Percentiles rank a stretch among this genome's conserved stretches.
These are phyloP conservation scores for Dendronephthya gigantea DNA, from an alignment of 64 coral and sea anemone species.

Conservation along the genomic window DNA sequence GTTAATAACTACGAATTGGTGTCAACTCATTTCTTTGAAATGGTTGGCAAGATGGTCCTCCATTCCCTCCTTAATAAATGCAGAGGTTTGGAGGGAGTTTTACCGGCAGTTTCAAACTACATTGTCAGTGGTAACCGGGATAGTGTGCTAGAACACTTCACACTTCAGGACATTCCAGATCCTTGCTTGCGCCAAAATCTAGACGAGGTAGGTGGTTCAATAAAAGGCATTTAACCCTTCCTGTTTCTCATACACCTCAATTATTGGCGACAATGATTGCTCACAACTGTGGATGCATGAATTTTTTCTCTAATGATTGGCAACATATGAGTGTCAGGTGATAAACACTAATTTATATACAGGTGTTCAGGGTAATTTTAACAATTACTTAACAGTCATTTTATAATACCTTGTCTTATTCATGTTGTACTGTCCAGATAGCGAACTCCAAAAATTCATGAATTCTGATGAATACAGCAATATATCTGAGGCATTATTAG, in stretches of 20 bases:
- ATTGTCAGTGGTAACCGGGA: slow-evolving; percentile 34
- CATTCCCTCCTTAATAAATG: slow-evolving; percentile 27
- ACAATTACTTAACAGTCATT: no score
- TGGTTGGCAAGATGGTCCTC: slow-evolving; percentile 32
- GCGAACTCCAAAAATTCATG: neutral
- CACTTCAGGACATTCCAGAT: slow-evolving; percentile 27
- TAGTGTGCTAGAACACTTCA: slow-evolving; percentile 24
- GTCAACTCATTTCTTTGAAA: slow-evolving; percentile 19
- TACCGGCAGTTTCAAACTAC: slow-evolving; percentile 30
- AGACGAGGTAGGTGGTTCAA: neutral
- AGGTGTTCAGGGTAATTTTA: neutral
- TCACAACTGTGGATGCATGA: no score
- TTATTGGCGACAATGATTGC: neutral
- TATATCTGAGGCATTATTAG: neutral
- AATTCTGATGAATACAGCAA: no score
- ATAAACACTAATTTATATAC: no score
- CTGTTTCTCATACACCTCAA: neutral
- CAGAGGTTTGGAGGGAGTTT: slow-evolving; percentile 28
- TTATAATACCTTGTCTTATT: neutral
- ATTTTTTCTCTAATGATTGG: no score
- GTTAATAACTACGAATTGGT: slow-evolving; percentile 16
- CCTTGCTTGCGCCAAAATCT: slow-evolving; percentile 30
- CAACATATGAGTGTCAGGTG: no score
- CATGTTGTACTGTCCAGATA: neutral
- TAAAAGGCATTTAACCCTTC: neutral